These are phyloP conservation scores for Philopotamus ludificatus DNA, from an alignment of 1,140 invertebrate species.

Conservation along the genomic window DNA sequence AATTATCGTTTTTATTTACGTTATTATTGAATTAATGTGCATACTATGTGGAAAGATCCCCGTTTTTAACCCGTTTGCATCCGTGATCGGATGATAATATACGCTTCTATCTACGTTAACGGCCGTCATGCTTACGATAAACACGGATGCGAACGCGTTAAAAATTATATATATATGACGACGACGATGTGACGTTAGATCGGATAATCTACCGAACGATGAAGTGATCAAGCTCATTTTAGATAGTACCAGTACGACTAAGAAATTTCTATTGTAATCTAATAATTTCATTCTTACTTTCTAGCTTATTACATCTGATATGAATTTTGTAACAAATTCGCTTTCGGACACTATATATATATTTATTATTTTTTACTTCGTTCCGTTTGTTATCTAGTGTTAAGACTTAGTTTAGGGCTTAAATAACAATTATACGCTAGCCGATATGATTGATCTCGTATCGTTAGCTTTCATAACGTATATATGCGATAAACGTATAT, in stretches of 20 bases:
- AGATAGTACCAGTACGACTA: neutral
- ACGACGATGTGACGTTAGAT: neutral
- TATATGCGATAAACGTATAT: slow-evolving; percentile 8
- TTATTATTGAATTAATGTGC: too few relatives aligned
- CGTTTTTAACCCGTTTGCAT: too few relatives aligned
- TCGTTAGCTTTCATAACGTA: slow-evolving; percentile 24
- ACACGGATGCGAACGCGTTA: neutral
- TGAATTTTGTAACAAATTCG: slow-evolving; percentile 19
- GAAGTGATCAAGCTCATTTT: neutral
- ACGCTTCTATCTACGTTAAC: too few relatives aligned
- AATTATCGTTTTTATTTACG: too few relatives aligned
- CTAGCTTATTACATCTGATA: slow-evolving; percentile 11
- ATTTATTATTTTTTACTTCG: slow-evolving; percentile 10
- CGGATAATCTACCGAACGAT: neutral
- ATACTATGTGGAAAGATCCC: too few relatives aligned
- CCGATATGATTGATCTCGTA: slow-evolving; percentile 23
- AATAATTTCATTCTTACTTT: slow-evolving; percentile 12
- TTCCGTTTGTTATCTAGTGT: too few relatives aligned
- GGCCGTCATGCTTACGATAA: too few relatives aligned
- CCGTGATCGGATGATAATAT: too few relatives aligned
- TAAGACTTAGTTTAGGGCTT: too few relatives aligned
- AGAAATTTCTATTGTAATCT: slow-evolving; percentile 25
- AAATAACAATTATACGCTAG: slow-evolving; percentile 13
- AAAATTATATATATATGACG: neutral
- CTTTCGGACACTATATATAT: slow-evolving; percentile 15